A percentile compares a stretch with the other conserved stretches of the same genome.
These are phyloP conservation scores for Enteromius afrohamiltoni DNA, from an alignment of 2,797 vertebrate species.

Conservation along the genomic window DNA sequence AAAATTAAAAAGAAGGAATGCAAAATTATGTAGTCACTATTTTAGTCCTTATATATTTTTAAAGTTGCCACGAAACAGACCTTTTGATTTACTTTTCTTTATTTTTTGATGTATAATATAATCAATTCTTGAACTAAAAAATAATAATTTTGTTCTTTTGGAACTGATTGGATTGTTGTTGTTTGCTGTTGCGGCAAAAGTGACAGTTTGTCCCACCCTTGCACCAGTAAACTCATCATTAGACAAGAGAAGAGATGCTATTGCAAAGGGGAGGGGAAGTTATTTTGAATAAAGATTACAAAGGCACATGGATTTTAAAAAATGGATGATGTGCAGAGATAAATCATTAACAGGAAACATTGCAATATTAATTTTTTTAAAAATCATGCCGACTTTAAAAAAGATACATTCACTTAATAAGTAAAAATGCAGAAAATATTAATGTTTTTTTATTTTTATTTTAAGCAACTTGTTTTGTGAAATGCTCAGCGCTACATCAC, in stretches of 20 bases:
- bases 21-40: background rate
- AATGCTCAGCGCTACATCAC: background rate
- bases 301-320: background rate
- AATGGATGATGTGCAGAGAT: background rate
- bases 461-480: conserved; percentile 1
- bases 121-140: background rate
- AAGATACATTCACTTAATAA: background rate
- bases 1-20: background rate
- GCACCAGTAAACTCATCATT: background rate
- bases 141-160: background rate
- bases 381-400: background rate
- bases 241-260: background rate
- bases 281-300: conserved; percentile 3
- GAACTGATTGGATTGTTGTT: background rate
- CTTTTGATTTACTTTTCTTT: background rate
- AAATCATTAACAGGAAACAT: background rate
- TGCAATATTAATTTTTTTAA: background rate
- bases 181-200: background rate
- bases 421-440: background rate
- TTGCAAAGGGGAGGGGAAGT: background rate
- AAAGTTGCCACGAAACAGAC: background rate
- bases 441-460: background rate
- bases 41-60: background rate
- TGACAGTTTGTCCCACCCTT: background rate
- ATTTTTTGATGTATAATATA: background rate